phyloP scores from a whole-genome alignment of 1,140 invertebrate genomes.

The Dreissena polymorpha region DNA sequence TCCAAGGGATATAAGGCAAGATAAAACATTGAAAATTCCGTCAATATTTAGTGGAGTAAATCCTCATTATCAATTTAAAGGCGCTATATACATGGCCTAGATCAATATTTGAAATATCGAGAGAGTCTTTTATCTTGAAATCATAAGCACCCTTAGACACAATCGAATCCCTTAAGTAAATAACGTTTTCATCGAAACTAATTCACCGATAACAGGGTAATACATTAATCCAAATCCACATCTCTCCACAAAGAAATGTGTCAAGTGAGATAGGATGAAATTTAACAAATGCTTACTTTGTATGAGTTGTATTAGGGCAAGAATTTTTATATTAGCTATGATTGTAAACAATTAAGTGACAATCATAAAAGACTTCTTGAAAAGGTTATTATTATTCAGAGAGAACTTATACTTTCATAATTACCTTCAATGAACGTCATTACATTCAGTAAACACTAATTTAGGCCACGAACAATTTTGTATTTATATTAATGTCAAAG shows the following conservation, averaged over 20 bases:
- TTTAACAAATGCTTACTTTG: neutral
- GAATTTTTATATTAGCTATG: conserved; percentile 4
- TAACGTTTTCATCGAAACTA: conserved; percentile 54
- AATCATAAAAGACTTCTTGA: too few species aligned
- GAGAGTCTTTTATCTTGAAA: conserved; percentile 44
- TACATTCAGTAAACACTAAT: too few species aligned
- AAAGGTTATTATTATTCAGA: neutral
- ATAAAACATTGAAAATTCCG: conserved; percentile 32
- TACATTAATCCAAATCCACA: neutral
- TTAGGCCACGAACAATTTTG: too few species aligned
- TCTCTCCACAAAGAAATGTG: conserved; percentile 30
- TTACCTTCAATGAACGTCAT: neutral
- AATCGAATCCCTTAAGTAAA: conserved; percentile 51
- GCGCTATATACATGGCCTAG: conserved; percentile 37
- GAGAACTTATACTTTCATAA: neutral
- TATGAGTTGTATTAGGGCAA: neutral
- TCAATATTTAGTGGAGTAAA: conserved; percentile 46
- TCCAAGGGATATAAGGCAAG: conserved; percentile 21
- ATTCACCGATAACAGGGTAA: conserved; percentile 51
- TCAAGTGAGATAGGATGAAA: conserved; percentile 12
- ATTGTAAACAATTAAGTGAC: neutral
- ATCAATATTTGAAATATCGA: conserved; percentile 54
- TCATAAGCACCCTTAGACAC: conserved; percentile 40
- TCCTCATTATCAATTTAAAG: conserved; percentile 37
- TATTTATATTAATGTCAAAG: too few species aligned